Percentiles rank a stretch among this genome's conserved stretches.
phyloP scores from a whole-genome alignment of 2,113 vertebrate genomes.

The Eublepharis macularius region DNA sequence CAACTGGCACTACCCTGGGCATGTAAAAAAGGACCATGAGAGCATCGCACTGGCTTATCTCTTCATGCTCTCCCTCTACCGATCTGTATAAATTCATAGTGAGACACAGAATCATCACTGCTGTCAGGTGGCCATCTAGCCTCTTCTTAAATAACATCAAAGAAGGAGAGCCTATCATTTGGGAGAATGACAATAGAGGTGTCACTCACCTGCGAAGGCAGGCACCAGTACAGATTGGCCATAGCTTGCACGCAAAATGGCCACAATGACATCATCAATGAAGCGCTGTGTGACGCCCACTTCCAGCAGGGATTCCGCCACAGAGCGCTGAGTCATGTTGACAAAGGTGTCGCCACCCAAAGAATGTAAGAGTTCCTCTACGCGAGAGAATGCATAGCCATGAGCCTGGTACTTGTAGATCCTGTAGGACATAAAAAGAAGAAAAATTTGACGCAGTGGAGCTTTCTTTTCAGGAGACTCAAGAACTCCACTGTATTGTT shows the following conservation, averaged over 20 bases:
- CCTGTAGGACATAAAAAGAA: slow-evolving; percentile 65
- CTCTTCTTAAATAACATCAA: too few relatives aligned
- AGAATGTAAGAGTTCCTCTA: slow-evolving; percentile 90
- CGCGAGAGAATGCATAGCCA: slow-evolving; percentile 91
- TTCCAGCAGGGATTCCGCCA: slow-evolving; percentile 91
- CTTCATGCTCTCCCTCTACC: too few relatives aligned
- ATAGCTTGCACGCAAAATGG: slow-evolving; percentile 91
- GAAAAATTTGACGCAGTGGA: neutral
- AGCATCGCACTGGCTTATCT: too few relatives aligned
- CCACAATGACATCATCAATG: slow-evolving; percentile 91
- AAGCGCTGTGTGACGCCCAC: slow-evolving; percentile 94
- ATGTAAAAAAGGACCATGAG: too few relatives aligned
- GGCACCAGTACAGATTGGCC: slow-evolving; percentile 92
- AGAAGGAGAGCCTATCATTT: too few relatives aligned
- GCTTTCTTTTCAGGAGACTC: neutral
- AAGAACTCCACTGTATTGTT: neutral
- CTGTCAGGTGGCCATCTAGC: too few relatives aligned
- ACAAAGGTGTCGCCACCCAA: slow-evolving; percentile 90
- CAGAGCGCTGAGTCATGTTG: slow-evolving; percentile 92
- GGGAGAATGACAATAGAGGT: neutral
- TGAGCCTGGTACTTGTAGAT: slow-evolving; percentile 98
- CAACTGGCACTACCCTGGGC: too few relatives aligned
- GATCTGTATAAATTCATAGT: too few relatives aligned
- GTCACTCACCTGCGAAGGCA: slow-evolving; percentile 88
- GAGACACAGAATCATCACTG: too few relatives aligned